Percentiles rank a stretch among this genome's conserved stretches.
phyloP scores from a whole-genome alignment of 2,888 invertebrate species.

The Branchinecta sandiegonensis region DNA sequence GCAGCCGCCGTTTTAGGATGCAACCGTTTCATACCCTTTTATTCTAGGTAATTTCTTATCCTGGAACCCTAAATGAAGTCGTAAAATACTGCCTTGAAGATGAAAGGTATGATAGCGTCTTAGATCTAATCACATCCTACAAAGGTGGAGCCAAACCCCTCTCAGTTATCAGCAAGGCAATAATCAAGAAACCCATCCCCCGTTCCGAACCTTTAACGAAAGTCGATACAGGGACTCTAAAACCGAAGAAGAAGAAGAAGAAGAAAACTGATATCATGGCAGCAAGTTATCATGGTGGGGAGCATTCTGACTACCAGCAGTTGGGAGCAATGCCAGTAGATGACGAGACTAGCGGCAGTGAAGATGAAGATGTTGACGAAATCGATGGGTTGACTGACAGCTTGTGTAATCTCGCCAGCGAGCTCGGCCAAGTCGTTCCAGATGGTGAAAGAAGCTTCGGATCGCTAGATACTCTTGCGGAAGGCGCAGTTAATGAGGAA shows the following conservation, averaged over 20 bases:
- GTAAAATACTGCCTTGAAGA: conserved; percentile 89
- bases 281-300: too few relatives aligned
- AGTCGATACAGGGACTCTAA: background rate
- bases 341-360: too few relatives aligned
- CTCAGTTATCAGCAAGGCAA: conserved; percentile 72
- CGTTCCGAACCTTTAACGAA: conserved; percentile 61
- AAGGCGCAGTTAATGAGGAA: too few relatives aligned
- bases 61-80: conserved; percentile 78
- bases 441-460: too few relatives aligned
- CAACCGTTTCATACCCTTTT: background rate
- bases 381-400: too few relatives aligned
- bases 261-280: background rate
- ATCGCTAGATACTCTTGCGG: too few relatives aligned
- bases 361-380: too few relatives aligned
- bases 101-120: conserved; percentile 79
- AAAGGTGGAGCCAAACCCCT: conserved; percentile 79
- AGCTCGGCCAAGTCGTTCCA: too few relatives aligned
- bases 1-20: too few relatives aligned
- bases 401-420: too few relatives aligned
- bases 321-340: too few relatives aligned
- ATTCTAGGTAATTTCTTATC: conserved; percentile 59
- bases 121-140: conserved; percentile 82
- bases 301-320: too few relatives aligned
- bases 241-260: conserved; percentile 1
- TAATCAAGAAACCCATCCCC: conserved; percentile 70